Base-by-base conservation (phyloP, 2,797 vertebrate genomes). In the Liparis tanakae region DNA sequence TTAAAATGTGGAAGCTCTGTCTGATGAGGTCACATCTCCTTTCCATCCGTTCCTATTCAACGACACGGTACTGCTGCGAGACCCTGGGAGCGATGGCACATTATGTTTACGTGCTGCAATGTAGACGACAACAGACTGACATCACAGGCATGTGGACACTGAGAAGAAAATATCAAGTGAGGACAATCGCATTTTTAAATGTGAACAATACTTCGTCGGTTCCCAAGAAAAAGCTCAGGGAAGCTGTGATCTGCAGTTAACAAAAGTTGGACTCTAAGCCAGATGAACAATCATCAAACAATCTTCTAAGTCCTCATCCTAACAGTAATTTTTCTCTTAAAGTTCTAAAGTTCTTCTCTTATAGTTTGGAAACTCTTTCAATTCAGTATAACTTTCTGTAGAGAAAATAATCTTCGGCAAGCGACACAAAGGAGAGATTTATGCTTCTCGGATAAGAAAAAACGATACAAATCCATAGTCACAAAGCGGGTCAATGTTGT, bases 61-160 rank as follows among this genome's bases (percentile, higher is more conserved):
- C 74, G 44, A 61, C 51, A n/a, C 30, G 67, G 41, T 25, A 70
- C 22, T 73, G 64, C 6, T 1, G 57, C 25, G 8, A 25, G 34
- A 72, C 59, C 67, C 59, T 33, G 50, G 36, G 22, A 67, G 67
- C 67, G n/a, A 53, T 5, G 0, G 34, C 15, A 72, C 20, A 62
- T 57, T 48, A 67, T 66, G 67, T 56, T 43, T 25, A 66, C 51
- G 37, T 53, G 67, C 72, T 76, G 69, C 37, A 73, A 61, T 41
- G 54, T 46, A 72, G 15, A 50, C 25, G 18, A 67, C n/a, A 71
- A 44, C 25, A 22, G 54, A 75, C 30, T 56, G 65, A 81, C 46
- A 76, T 33, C 60, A 76, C 70, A 41, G 68, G 58, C 61, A 51
- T 25, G 55, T 67, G 74, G 77, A 73, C 50, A 61, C 25, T n/a